Evolutionary conservation across 2,888 invertebrate species (phyloP), one percentile per base, ranked within the genome.

Genomic region (Lucinisca nassula): DNA sequence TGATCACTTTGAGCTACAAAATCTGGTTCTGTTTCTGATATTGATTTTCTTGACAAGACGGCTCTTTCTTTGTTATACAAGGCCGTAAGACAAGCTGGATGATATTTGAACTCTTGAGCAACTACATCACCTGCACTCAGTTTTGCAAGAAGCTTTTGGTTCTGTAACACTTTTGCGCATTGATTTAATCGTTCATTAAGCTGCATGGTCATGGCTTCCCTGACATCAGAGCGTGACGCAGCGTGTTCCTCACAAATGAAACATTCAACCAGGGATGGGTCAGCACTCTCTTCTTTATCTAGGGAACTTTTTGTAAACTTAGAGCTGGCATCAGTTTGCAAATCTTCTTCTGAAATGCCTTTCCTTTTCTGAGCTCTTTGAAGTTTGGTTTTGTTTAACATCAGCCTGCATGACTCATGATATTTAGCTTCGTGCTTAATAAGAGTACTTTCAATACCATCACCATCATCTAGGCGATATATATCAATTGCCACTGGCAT

Each of bases 111-210:
- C 21, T 79, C 61, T 38, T 61, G 58, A 10, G 79, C 79, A 2
- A 79, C 45, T 2, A 79, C 24, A 38, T 79, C 67, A 24, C 79
- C 79, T 17, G 24, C 67, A 79, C 79, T 79, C 1, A 79, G 79
- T 24, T 67, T 79, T 32, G 61, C 79, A 17, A 79, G 1, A 3
- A 38, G 40, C 6, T 30, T 24, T 38, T 45, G 3, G 67, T 79
- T 67, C 17, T 45, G 27, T 0, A 61, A 24, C 8, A 35, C 38
- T 37, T 38, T 1, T 27, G 79, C 79, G 17, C 79, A 79, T 61
- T 79, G 10, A 8, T 40, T 61, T 0, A 67, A 17, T 38, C 67
- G 8, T 14, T 12, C 30, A 30, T 79, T 45, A 24, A 79, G 30
- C 2, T 37, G 0, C 27, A 40, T 27, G 1, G 79, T 67, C 38